phyloP scores from a whole-genome alignment of 35 echinoderm and acorn worm species.

The Heliocidaris tuberculata region DNA sequence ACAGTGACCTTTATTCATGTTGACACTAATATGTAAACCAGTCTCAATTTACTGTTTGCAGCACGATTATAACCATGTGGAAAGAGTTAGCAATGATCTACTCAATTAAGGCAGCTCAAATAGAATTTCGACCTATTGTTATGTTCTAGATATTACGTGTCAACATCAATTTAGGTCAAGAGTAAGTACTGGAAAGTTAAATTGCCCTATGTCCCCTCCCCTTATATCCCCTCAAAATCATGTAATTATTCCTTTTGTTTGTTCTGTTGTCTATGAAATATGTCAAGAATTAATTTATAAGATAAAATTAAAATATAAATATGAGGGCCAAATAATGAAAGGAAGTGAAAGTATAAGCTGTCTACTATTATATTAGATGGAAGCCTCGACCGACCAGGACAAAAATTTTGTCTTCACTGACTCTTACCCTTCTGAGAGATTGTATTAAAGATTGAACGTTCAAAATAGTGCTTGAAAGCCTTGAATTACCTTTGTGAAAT shows the following conservation, averaged over 20 bases:
- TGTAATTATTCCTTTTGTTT: background rate
- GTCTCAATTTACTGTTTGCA: background rate
- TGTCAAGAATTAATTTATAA: background rate
- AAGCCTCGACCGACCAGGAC: too few relatives aligned
- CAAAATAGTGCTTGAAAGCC: too few relatives aligned
- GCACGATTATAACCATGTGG: background rate
- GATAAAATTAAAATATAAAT: background rate
- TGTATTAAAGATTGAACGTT: too few relatives aligned
- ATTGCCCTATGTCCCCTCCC: background rate
- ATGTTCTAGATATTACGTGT: background rate
- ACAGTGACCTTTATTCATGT: background rate
- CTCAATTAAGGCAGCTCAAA: background rate
- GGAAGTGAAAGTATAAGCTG: too few relatives aligned
- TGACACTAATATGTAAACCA: conserved; percentile 17
- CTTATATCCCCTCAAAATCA: too few relatives aligned
- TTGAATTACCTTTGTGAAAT: background rate
- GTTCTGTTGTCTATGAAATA: background rate
- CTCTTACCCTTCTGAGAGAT: too few relatives aligned
- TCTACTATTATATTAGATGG: too few relatives aligned
- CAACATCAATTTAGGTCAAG: background rate
- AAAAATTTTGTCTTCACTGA: too few relatives aligned
- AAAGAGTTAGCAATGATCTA: background rate
- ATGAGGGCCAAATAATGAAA: background rate
- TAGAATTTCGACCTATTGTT: background rate
- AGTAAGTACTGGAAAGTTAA: background rate